Conservation (phyloP, 2,888 invertebrate genomes). For the Abscondita cerata region DNA sequence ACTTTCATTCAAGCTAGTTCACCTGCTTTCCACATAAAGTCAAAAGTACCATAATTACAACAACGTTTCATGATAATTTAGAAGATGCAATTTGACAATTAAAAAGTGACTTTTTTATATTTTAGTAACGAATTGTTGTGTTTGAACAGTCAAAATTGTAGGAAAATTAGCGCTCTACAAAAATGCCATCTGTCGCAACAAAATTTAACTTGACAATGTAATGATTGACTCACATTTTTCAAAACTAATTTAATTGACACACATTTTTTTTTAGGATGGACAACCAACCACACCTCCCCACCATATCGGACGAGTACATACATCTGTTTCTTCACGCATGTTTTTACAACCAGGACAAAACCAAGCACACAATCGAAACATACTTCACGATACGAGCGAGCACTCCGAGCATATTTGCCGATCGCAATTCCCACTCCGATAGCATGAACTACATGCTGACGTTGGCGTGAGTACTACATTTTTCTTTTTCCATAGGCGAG, state of each 20-base stretch:
- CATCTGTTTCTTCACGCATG: constrained; percentile 70
- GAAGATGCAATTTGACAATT: no score
- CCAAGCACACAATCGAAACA: constrained; percentile 60
- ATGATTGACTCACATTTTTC: no score
- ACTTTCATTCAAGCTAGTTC: no score
- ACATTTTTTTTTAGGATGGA: constrained; percentile 63
- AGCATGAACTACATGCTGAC: constrained; percentile 64
- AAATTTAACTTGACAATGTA: no score
- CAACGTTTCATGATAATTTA: no score
- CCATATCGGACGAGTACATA: constrained; percentile 69
- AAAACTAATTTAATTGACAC: neutral
- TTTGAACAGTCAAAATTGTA: no score
- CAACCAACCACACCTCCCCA: constrained; percentile 66
- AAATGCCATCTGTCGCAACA: no score
- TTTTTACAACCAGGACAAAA: constrained; percentile 59
- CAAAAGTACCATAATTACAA: no score
- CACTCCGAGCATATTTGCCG: constrained; percentile 66
- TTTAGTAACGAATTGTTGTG: no score
- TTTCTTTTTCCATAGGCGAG: neutral
- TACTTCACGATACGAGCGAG: constrained; percentile 66
- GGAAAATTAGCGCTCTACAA: no score
- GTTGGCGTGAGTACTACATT: constrained; percentile 63
- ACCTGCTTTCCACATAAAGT: no score
- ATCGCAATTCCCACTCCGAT: constrained; percentile 62
- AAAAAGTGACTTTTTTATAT: no score